Conservation (phyloP, 2,113 vertebrate species). For the Glareola pratincola region DNA sequence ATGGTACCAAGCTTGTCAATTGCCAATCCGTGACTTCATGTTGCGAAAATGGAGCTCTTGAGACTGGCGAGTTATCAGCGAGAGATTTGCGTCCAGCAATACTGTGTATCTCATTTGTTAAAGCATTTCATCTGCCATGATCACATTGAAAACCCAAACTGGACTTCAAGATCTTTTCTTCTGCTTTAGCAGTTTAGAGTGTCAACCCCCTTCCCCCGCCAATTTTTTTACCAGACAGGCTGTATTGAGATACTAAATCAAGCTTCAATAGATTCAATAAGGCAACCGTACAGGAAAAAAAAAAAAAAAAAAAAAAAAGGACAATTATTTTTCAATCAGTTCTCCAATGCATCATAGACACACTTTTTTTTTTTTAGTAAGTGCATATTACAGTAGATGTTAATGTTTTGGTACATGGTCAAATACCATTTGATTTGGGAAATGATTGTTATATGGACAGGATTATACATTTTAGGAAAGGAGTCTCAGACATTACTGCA, state of each 20-base stretch:
- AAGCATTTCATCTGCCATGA: not conserved
- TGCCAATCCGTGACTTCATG: not conserved
- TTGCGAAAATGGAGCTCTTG: not conserved
- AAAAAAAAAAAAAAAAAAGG: not conserved
- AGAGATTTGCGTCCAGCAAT: not conserved
- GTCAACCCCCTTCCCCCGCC: not conserved
- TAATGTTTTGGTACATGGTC: not conserved
- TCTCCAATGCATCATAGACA: not conserved
- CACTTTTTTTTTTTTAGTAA: not conserved
- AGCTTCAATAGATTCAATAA: not conserved
- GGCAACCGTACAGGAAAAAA: not conserved
- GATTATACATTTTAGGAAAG: not conserved
- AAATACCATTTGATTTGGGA: conserved; percentile 4
- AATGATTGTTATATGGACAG: not conserved
- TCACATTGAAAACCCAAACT: not conserved
- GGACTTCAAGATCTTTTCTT: not conserved
- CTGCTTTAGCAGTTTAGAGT: not conserved
- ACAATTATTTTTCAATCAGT: not conserved
- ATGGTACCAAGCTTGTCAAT: not conserved
- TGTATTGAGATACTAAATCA: not conserved
- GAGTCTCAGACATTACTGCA: not conserved
- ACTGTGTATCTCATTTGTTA: not conserved
- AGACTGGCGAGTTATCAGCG: not conserved
- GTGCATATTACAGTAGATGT: not conserved
- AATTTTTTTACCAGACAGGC: not conserved